A percentile compares a stretch with the other conserved stretches of the same genome.
phyloP scores from a whole-genome alignment of 2,113 vertebrate species.

The Steatornis caripensis region DNA sequence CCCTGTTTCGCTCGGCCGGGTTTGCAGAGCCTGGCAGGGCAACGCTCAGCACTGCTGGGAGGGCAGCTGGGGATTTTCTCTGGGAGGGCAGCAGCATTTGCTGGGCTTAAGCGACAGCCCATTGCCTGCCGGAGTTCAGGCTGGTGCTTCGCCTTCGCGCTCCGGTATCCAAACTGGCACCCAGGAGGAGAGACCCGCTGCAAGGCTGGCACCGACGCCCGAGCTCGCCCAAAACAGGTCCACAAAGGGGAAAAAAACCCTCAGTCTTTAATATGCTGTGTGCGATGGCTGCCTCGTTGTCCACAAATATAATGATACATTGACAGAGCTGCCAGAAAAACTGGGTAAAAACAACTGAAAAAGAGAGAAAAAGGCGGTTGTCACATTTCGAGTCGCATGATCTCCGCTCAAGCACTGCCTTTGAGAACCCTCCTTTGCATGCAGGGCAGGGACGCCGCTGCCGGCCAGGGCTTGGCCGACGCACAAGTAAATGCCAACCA shows the following conservation, averaged over 20 bases:
- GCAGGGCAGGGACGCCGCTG: not conserved
- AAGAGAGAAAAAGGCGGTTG: not conserved
- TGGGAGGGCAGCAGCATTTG: not conserved
- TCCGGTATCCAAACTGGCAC: not conserved
- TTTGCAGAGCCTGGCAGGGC: not conserved
- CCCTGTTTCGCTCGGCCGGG: not conserved
- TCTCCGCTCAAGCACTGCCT: not conserved
- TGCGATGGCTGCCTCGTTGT: fast-evolving
- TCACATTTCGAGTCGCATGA: not conserved
- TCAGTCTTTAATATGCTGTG: not conserved
- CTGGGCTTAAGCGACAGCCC: not conserved
- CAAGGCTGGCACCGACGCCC: not conserved
- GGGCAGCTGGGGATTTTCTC: not conserved
- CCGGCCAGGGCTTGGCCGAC: not conserved
- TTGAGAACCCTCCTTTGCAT: constrained; percentile 2
- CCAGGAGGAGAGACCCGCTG: not conserved
- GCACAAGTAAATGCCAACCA: not conserved
- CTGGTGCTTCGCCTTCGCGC: not conserved
- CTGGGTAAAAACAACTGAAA: not conserved
- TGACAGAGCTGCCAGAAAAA: constrained; percentile 10
- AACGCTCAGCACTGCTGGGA: not conserved
- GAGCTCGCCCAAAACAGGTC: not conserved
- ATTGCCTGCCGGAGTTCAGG: not conserved
- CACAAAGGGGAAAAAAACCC: not conserved
- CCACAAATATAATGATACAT: not conserved